phyloP scores from a whole-genome alignment of 2,888 invertebrate species.

The Thecocarcelia acutangulata region DNA sequence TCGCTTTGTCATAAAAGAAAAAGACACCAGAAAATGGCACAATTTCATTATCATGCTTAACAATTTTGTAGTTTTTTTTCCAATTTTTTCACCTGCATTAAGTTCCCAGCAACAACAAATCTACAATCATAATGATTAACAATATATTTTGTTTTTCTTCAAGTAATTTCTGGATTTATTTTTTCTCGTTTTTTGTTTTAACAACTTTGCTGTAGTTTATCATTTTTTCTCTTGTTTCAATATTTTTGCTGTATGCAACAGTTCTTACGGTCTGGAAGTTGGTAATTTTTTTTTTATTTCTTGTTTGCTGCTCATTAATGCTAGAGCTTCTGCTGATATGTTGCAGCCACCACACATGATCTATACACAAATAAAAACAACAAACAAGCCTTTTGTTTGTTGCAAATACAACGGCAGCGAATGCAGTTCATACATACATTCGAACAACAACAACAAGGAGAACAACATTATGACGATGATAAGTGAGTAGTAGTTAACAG shows the following conservation, averaged over 20 bases:
- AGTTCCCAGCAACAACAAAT: conserved; percentile 39
- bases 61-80: conserved; percentile 39
- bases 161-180: conserved; percentile 2
- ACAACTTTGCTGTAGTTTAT: conserved; percentile 50
- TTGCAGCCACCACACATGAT: conserved; percentile 68
- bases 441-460: conserved; percentile 11
- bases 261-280: conserved; percentile 1
- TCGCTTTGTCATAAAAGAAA: neutral
- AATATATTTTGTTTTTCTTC: conserved; percentile 7
- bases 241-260: conserved; percentile 39
- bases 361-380: conserved; percentile 16
- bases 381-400: conserved; percentile 22
- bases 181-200: conserved; percentile 29
- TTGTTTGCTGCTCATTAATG: conserved; percentile 65
- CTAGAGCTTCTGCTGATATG: conserved; percentile 64
- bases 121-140: conserved; percentile 63
- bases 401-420: conserved; percentile 36
- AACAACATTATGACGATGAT: conserved; percentile 65
- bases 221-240: conserved; percentile 48
- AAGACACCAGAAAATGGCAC: conserved; percentile 21
- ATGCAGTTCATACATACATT: conserved; percentile 49
- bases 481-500: conserved; percentile 62
- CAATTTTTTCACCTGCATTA: neutral
- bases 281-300: neutral
- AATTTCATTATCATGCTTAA: conserved; percentile 58